A percentile compares a stretch with the other conserved stretches of the same genome.
Conservation (phyloP, 2,797 vertebrate genomes). For the Danio jaintianensis region DNA sequence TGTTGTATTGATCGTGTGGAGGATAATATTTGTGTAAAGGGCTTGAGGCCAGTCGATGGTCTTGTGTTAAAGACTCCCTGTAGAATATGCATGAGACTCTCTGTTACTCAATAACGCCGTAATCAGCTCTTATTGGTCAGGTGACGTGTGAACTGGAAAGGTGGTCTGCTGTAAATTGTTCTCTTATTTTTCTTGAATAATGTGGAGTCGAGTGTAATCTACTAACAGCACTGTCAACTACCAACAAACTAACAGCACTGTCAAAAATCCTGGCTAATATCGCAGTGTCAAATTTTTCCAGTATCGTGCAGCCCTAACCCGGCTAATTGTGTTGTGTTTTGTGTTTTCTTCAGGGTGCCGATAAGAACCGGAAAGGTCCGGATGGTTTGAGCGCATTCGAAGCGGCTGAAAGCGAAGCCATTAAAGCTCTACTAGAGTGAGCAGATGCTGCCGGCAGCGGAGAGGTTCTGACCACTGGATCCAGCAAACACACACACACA, state of each 20-base stretch:
- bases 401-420: slow-evolving; percentile 65
- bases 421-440: slow-evolving; percentile 81
- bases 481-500: slow-evolving; percentile 51
- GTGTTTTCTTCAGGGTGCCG: slow-evolving; percentile 74
- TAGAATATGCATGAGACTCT: slow-evolving; percentile 62
- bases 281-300: too few relatives aligned
- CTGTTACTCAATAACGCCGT: slow-evolving; percentile 52
- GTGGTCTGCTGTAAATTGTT: not conserved
- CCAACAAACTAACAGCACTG: not conserved
- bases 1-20: slow-evolving; percentile 52
- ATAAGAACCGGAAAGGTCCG: slow-evolving; percentile 74
- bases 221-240: too few relatives aligned
- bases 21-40: slow-evolving; percentile 42
- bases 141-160: slow-evolving; percentile 18
- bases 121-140: slow-evolving; percentile 70
- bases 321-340: not conserved
- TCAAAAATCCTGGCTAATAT: too few relatives aligned
- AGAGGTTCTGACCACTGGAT: slow-evolving; percentile 64
- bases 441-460: slow-evolving; percentile 33
- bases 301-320: too few relatives aligned
- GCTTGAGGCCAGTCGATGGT: slow-evolving; percentile 54
- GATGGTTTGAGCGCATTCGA: slow-evolving; percentile 69
- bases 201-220: not conserved
- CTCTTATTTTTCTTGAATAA: not conserved
- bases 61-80: slow-evolving; percentile 51